Evolutionary conservation across 2,113 vertebrate species (phyloP), one percentile per base, ranked within the genome.

Genomic region (Etia nguti): DNA sequence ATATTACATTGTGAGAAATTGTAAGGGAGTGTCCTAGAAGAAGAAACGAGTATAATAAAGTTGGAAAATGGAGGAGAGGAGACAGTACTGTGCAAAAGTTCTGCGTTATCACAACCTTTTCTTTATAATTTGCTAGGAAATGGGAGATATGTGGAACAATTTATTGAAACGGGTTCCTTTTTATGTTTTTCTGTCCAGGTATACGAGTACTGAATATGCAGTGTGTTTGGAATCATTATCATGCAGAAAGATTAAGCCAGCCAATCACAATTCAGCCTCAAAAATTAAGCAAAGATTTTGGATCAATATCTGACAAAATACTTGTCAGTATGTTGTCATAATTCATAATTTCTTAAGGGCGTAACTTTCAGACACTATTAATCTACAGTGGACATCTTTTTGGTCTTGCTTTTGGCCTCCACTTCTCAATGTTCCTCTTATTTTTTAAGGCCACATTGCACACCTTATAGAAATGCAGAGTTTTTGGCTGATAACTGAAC

Each of bases 71-170:
- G 55, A 26, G 43, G n/a, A 48, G 18, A 22, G 16, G 4, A 75
- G 9, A 73, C 22, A 26, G 22, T 1, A 26, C 38, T 46, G 41
- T 4, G 38, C 20, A 70, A 10, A 65, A 65, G 59, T 62, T 18
- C 18, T n/a, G 0, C 0, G 3, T 36, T 38, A 68, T 34, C 0
- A 0, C 1, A 0, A n/a, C n/a, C 34, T 22, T 38, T 38, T 38
- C 10, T 65, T 59, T 60, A 65, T 22, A 38, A 38, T 68, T 5
- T 70, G 12, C 38, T 70, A 43, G n/a, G n/a, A 70, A 70, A 70
- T 70, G 8, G 4, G 12, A 24, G n/a, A 24, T 8, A 68, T 20
- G 62, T 41, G 62, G 20, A 68, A 0, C 34, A 68, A 68, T 41
- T 8, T 68, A 41, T 41, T 68, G 11, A 68, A 68, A 4, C 8